A percentile compares a stretch with the other conserved stretches of the same genome.
phyloP scores from a whole-genome alignment of 1,140 invertebrate genomes.

The fruit fly (Drosophila melanogaster) region Release_6_plus_ISO1_MT NT_033779.5:9449001-9449500 shows the following conservation, averaged over 20 bases:
- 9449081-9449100: conserved; percentile 18
- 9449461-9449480: background rate
- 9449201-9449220: conserved; percentile 18
- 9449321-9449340: conserved; percentile 48
- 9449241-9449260: conserved; percentile 20
- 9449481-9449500: no score
- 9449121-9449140: background rate
- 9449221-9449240: conserved; percentile 41
- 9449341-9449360: conserved; percentile 45
- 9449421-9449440: conserved; percentile 36
- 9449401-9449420: conserved; percentile 56
- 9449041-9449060: conserved; percentile 2
- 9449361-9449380: conserved; percentile 21
- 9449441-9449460: conserved; percentile 20
- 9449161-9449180: conserved; percentile 10
- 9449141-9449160: conserved; percentile 21
- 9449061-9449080: background rate
- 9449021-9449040: background rate
- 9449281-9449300: conserved; percentile 5
- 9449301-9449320: conserved; percentile 43
- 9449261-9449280: background rate
- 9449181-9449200: conserved; percentile 22
- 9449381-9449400: conserved; percentile 36
- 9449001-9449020: background rate
- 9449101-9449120: conserved; percentile 8